phyloP scores from a whole-genome alignment of 92 coral and sea anemone genomes.

The Porites evermanni region DNA sequence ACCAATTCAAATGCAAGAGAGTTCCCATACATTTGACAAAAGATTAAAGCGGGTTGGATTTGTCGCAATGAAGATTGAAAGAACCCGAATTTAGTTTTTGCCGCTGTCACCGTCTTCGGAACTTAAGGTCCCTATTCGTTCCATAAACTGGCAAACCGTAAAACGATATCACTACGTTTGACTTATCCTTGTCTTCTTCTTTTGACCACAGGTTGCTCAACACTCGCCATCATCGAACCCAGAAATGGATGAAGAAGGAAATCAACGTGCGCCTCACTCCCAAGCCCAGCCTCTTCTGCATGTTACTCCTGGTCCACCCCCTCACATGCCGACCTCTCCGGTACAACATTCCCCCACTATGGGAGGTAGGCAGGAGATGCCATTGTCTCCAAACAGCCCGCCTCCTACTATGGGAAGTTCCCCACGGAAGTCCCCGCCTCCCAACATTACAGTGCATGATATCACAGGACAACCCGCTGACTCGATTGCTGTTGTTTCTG shows the following conservation, averaged over 20 bases:
- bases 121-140: too few species aligned
- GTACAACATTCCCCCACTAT: constrained; percentile 48
- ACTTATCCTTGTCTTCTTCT: neutral
- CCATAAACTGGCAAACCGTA: too few species aligned
- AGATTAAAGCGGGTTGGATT: too few species aligned
- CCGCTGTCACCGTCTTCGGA: too few species aligned
- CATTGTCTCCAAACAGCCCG: constrained; percentile 44
- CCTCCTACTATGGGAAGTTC: constrained; percentile 51
- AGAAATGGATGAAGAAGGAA: constrained; percentile 65
- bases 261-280: constrained; percentile 57
- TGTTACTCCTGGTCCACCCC: constrained; percentile 25
- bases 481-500: constrained; percentile 57
- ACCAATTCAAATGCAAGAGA: too few species aligned
- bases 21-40: too few species aligned
- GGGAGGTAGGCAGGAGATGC: constrained; percentile 35
- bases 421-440: constrained; percentile 77
- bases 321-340: constrained; percentile 44
- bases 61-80: too few species aligned
- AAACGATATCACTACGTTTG: too few species aligned
- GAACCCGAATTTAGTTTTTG: too few species aligned
- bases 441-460: constrained; percentile 78
- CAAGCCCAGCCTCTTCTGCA: constrained; percentile 56
- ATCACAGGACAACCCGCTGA: constrained; percentile 61
- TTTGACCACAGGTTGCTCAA: constrained; percentile 20
- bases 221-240: constrained; percentile 44